Base-by-base conservation (phyloP, 2,797 vertebrate genomes). In the Gymnopithys bicolor region DNA sequence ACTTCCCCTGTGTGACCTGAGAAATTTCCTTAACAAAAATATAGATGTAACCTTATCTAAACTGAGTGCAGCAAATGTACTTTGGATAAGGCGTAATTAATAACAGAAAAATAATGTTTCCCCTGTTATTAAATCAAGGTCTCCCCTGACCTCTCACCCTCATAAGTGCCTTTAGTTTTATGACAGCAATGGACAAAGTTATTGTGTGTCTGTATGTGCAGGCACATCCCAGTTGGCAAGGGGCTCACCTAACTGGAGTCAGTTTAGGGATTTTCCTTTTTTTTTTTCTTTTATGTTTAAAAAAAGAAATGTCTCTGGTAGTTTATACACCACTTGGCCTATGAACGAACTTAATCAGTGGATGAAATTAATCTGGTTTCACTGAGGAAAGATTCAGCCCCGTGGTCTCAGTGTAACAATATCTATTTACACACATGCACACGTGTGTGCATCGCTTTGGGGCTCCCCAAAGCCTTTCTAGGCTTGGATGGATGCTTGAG, bases 91-190 rank as follows among this genome's bases (percentile, higher is more conserved):
- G 63, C 2, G 53, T 97, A 98, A 98, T 98, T 97, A 98, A 98
- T 97, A 98, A 97, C 98, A 98, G 97, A 97, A 98, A 96, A 98
- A 97, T 97, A 93, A 96, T 85, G 87, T 94, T 95, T 92, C 90
- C 70, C 96, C 53, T 82, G 79, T 95, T 97, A 96, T 96, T 97
- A 96, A 96, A 96, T 87, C 83, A 95, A 94, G 90, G 91, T 77
- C 84, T 87, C 87, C 77, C 30, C 92, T 91, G 95, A 96, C 97
- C 97, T 96, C 93, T 97, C 97, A 96, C 96, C 96, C 96, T 92
- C 95, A 66, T 94, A 97, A 97, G 94, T 97, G 97, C 97, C 97
- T 98, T 94, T 71, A 63, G 76, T 97, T 98, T 98, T 98, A 97
- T 97, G 97, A 96, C 53, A 93, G 95, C 56, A 25, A 68, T 7